Evolutionary conservation across 2,797 vertebrate genomes (phyloP).

Genomic region (Mycteria americana): DNA sequence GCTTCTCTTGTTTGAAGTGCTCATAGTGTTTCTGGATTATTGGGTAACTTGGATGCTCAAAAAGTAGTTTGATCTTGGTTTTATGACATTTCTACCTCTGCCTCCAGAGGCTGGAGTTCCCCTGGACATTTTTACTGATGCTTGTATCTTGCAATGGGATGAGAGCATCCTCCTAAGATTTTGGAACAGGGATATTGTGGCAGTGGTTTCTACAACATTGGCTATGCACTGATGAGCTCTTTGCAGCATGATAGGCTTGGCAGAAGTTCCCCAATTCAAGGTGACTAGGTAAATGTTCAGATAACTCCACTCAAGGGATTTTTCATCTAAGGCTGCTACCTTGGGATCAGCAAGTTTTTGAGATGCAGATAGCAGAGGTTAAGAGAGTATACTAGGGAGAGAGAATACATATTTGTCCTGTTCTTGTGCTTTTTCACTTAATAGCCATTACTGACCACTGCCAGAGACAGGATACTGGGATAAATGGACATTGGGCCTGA

Average conservation of each 20-base stretch:
- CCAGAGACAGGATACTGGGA: background rate
- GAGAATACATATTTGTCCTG: background rate
- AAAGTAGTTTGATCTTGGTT: background rate
- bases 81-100: background rate
- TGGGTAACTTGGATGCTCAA: background rate
- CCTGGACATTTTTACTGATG: background rate
- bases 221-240: background rate
- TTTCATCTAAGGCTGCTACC: background rate
- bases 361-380: background rate
- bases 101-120: background rate
- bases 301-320: background rate
- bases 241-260: background rate
- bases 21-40: background rate
- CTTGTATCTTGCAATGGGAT: background rate
- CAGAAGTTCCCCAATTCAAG: background rate
- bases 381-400: background rate
- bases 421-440: slow-evolving; percentile 19
- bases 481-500: background rate
- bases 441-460: slow-evolving; percentile 7
- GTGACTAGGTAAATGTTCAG: background rate
- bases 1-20: background rate
- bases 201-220: background rate
- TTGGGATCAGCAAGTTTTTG: background rate
- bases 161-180: background rate
- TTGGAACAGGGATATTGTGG: background rate